Evolutionary conservation across 1,140 invertebrate species (phyloP).

Genomic region (Micrasema minimum): DNA sequence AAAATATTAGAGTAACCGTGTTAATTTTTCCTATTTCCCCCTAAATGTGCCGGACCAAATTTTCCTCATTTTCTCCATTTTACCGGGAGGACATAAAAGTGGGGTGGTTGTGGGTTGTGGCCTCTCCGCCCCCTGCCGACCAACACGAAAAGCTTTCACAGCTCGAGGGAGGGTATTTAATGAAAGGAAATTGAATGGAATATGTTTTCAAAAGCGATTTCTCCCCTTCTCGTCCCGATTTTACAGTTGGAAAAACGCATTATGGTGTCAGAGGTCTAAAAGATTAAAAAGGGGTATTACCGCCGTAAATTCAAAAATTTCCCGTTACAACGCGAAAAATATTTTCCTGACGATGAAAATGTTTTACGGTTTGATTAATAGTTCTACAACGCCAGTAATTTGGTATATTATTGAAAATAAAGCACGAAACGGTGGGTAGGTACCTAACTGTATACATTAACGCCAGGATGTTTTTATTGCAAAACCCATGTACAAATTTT

Average conservation of each 20-base stretch:
- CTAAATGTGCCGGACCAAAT: slow-evolving; percentile 34
- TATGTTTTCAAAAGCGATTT: slow-evolving; percentile 53
- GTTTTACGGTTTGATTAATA: slow-evolving; percentile 29
- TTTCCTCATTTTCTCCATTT: slow-evolving; percentile 47
- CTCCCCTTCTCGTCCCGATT: slow-evolving; percentile 25
- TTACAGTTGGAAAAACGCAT: slow-evolving; percentile 36
- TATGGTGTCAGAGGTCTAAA: slow-evolving; percentile 30
- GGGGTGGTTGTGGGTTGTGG: slow-evolving; percentile 21
- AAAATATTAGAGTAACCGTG: slow-evolving; percentile 12
- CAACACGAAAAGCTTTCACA: slow-evolving; percentile 50
- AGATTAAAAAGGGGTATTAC: slow-evolving; percentile 40
- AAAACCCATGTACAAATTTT: no score
- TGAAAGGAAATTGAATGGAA: slow-evolving; percentile 54
- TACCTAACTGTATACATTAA: background rate
- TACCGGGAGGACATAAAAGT: slow-evolving; percentile 49
- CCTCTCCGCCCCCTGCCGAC: slow-evolving; percentile 36
- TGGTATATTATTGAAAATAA: slow-evolving; percentile 26
- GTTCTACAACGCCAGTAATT: slow-evolving; percentile 23
- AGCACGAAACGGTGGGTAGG: background rate
- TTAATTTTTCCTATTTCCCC: slow-evolving; percentile 31
- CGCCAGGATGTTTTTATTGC: no score
- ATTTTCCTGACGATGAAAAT: slow-evolving; percentile 15
- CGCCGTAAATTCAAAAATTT: slow-evolving; percentile 37
- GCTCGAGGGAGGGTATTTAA: slow-evolving; percentile 51
- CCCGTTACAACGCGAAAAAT: slow-evolving; percentile 12